Percentiles rank a stretch among this genome's conserved stretches.
Evolutionary conservation across 2,888 invertebrate species (phyloP).

Genomic region (Holacanthella duospinosa): DNA sequence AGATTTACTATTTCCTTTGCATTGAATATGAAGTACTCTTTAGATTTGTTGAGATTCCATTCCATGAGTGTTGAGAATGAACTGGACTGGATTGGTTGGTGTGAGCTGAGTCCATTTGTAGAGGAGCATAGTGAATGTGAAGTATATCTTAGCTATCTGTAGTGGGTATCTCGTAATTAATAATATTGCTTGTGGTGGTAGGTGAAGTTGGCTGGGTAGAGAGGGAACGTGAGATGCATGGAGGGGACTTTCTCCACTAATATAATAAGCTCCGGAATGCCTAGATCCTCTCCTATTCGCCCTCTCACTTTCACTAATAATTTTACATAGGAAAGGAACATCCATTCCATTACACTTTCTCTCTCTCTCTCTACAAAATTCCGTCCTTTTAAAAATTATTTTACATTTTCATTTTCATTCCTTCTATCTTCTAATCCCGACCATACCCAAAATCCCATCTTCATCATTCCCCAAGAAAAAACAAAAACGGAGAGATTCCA

Average conservation of each 20-base stretch:
- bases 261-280: constrained; percentile 33
- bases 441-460: neutral
- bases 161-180: constrained; percentile 35
- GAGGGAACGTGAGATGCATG: constrained; percentile 35
- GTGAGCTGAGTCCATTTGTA: too few relatives aligned
- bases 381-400: constrained; percentile 1
- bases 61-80: too few relatives aligned
- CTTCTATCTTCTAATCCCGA: constrained; percentile 3
- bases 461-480: neutral
- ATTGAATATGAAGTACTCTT: too few relatives aligned
- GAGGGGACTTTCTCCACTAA: neutral
- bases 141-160: neutral
- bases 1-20: too few relatives aligned
- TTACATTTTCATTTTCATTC: neutral
- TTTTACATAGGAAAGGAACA: constrained; percentile 33
- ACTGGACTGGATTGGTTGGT: too few relatives aligned
- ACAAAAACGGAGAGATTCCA: neutral
- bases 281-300: neutral
- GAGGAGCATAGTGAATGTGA: neutral
- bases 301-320: constrained; percentile 24
- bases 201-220: neutral
- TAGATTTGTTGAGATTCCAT: too few relatives aligned
- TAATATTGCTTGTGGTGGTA: constrained; percentile 37
- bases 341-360: constrained; percentile 19
- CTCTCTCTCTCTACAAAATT: neutral